Conservation (phyloP, 2,888 invertebrate genomes). For the Stenodera caucasica region DNA sequence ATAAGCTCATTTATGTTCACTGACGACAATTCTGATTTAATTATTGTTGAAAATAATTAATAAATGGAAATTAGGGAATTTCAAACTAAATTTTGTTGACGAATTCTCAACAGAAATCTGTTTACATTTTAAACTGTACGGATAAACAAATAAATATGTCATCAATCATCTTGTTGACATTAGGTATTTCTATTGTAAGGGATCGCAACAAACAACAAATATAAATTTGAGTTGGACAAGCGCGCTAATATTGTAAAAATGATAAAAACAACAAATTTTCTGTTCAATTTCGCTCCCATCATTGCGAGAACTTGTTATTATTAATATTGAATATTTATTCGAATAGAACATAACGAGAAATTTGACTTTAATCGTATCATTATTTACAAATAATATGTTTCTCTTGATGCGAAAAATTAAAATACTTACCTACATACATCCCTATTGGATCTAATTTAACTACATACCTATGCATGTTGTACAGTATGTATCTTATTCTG, state of each 20-base stretch:
- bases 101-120: background rate
- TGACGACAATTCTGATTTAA: background rate
- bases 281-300: background rate
- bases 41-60: background rate
- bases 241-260: background rate
- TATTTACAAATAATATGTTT: background rate
- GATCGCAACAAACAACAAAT: background rate
- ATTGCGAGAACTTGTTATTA: background rate
- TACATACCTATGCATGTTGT: no score
- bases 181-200: background rate
- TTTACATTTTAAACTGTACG: background rate
- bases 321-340: no score
- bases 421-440: no score
- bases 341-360: background rate
- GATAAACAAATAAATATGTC: background rate
- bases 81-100: background rate
- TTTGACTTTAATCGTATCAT: background rate
- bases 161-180: conserved; percentile 1
- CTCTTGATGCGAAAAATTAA: no score
- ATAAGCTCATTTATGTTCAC: conserved; percentile 1
- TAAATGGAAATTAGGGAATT: background rate
- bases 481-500: background rate
- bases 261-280: background rate
- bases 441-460: no score
- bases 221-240: background rate